Base-by-base conservation (phyloP, 2,113 vertebrate species). In the Apteryx owenii region DNA sequence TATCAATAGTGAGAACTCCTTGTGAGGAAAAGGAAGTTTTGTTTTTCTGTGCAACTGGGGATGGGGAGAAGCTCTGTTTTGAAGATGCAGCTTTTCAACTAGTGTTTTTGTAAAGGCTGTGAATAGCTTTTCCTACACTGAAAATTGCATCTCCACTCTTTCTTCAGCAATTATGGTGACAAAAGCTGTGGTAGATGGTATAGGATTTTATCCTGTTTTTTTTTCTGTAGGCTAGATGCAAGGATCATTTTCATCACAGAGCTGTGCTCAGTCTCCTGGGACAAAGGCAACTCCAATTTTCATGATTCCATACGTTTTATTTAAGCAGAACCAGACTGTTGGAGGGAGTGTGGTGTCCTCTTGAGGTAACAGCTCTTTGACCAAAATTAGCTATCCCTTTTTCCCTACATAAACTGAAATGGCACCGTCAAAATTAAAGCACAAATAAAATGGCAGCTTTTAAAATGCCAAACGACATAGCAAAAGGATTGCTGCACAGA, bases 401-500 rank as follows among this genome's bases (percentile, higher is more conserved):
- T 89, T 90, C 60, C 44, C 25, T 82, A 87, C 9, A 65, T 53
- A 56, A 95, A 93, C 33, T 81, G 65, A 93, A 95, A 75, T 58
- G 44, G 40, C 64, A 83, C 26, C 6, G 58, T 66, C 92, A 93
- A 94, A 96, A 89, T 68, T 44, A 83, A 92, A 96, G 64, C 28
- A 77, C 16, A 68, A 53, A 69, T 66, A 38, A 95, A 95, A 88
- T 28, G 12, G 14, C 38, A 79, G 31, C 14, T 93, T 92, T 95
- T 81, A 81, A 91, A 89, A 90, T 51, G 77, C 56, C 38, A 91
- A 71, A 77, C 0, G 2, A 75, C 7, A 7, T 7, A 82, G 25
- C 25, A 26, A 25, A 83, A 92, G 44, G 54, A 71, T 91, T 95
- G 70, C 44, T 81, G 46, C 68, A 8, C 69, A n/a, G 11, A 71